phyloP scores from a whole-genome alignment of 2,113 vertebrate genomes.

The Muntiacus muntjak region DNA sequence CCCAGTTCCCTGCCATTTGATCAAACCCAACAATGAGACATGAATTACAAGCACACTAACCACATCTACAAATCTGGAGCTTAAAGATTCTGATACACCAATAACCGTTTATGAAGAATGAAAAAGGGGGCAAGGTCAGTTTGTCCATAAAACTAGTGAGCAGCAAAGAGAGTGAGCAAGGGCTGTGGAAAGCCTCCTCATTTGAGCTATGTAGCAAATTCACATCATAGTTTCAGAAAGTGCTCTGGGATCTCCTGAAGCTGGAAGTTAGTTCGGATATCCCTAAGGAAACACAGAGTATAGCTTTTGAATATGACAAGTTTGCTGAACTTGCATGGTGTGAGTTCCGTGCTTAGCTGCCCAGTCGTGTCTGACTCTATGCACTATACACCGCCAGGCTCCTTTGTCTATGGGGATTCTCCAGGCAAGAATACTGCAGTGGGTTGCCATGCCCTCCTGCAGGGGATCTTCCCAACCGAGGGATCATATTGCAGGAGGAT shows the following conservation, averaged over 20 bases:
- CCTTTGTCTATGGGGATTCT: background rate
- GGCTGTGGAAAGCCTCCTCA: background rate
- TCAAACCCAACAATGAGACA: background rate
- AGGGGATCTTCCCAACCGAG: background rate
- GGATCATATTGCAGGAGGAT: background rate
- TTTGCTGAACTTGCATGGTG: background rate
- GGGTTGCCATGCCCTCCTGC: background rate
- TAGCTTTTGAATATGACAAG: background rate
- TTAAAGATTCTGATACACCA: background rate
- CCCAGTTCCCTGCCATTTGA: background rate
- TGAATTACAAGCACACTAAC: background rate
- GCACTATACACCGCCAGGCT: background rate
- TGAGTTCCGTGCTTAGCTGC: background rate
- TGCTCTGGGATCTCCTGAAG: background rate
- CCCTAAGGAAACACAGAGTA: background rate
- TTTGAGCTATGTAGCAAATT: background rate
- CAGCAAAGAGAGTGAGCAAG: background rate
- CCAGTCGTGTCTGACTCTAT: background rate
- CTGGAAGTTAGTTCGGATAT: background rate
- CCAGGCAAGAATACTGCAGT: background rate
- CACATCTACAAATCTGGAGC: background rate
- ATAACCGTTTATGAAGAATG: background rate
- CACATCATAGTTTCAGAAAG: background rate
- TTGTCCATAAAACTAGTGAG: background rate
- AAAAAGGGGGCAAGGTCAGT: background rate